phyloP scores from a whole-genome alignment of 2,797 vertebrate genomes.

The Darevskia mixta region DNA sequence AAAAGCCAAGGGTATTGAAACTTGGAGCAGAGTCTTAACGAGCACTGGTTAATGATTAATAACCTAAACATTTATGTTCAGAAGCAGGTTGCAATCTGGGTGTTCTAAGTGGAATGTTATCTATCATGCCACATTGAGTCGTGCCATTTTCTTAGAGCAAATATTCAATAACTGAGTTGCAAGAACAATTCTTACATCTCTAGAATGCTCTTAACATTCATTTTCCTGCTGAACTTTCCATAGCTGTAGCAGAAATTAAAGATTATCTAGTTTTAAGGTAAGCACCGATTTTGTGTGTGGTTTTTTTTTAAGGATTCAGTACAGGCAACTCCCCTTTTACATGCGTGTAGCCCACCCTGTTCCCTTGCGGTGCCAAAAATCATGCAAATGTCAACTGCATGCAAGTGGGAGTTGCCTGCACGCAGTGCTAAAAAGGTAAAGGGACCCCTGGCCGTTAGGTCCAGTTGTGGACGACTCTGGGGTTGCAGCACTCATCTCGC shows the following conservation, averaged over 20 bases:
- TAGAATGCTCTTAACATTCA: neutral
- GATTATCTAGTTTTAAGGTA: neutral
- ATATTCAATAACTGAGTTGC: slow-evolving; percentile 9
- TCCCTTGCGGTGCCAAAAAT: too few species aligned
- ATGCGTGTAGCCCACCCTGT: too few species aligned
- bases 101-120: neutral
- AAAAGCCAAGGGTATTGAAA: neutral
- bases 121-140: neutral
- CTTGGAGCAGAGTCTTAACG: neutral
- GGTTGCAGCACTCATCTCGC: too few species aligned
- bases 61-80: neutral
- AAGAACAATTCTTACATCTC: slow-evolving; percentile 22
- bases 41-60: slow-evolving; percentile 35
- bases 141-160: neutral
- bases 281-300: too few species aligned
- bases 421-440: too few species aligned
- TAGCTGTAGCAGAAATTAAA: neutral
- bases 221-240: slow-evolving; percentile 28
- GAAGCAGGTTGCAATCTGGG: neutral
- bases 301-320: too few species aligned
- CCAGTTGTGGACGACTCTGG: too few species aligned
- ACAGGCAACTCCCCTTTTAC: too few species aligned
- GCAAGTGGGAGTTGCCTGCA: too few species aligned
- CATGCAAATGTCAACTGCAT: too few species aligned
- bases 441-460: too few species aligned